Base-by-base conservation (phyloP, 1,140 invertebrate genomes). In the Hylaeus anthracinus region DNA sequence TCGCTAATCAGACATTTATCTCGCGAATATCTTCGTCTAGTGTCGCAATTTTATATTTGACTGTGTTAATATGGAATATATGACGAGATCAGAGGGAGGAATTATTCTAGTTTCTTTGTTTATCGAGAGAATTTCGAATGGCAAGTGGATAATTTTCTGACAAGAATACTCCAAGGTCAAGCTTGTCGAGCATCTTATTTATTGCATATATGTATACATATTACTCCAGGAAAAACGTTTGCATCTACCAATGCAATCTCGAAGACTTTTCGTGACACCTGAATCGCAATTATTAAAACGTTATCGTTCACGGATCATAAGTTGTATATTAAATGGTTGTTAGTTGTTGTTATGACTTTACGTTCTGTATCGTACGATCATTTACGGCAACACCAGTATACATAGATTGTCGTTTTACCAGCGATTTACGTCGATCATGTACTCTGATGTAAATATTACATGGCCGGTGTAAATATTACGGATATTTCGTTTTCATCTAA, bases 91-190 rank as follows among this genome's bases (percentile, higher is more conserved):
- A 6, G 2, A 37, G 15, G 1, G 1, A 14, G 15, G 0, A 53
- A n/a, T 39, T 41, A 5, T n/a, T n/a, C 55, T 5, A 6, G 51
- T 70, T 37, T 64, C 3, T 63, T 53, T 9, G 53, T 15, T 58
- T 41, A 4, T 45, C 2, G 2, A 37, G n/a, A 55, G 2, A 39
- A 39, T 5, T 65, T 45, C 15, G 1, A 55, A 10, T 14, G 4
- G 37, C 2, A 5, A 1, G 48, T 8, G 6, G 10, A 67, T 26
- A 79, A 45, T 73, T 15, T 41, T 2, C 12, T 81, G 48, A 53
- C 15, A 12, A 76, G 51, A 41, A 73, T n/a, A 58, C 77, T 78
- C 65, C 71, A 84, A 82, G 75, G 55, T 77, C 82, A 85, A 85
- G 67, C 43, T 78, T 71, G 39, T 10, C 26, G 39, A 82, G 75